A percentile compares a stretch with the other conserved stretches of the same genome.
Evolutionary conservation across 2,113 vertebrate species (phyloP).

Genomic region (Clarias batrachus): DNA sequence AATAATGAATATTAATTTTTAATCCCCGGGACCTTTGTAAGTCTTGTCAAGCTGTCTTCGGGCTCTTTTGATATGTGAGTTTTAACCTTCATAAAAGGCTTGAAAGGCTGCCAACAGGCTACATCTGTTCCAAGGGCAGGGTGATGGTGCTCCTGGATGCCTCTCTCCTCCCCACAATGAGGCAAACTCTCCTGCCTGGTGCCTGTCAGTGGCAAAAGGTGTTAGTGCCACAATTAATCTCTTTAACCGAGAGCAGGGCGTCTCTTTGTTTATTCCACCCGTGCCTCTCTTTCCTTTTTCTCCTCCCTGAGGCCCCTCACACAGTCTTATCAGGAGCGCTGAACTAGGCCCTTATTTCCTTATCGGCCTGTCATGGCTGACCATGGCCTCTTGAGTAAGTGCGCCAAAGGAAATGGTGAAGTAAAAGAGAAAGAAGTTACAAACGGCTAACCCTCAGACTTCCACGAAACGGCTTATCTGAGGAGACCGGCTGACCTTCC

Average conservation of each 20-base stretch:
- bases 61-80: constrained; percentile 53
- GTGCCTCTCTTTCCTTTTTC: constrained; percentile 40
- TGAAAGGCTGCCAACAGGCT: constrained; percentile 51
- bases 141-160: constrained; percentile 36
- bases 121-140: constrained; percentile 52
- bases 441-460: constrained; percentile 53
- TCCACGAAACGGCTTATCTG: constrained; percentile 59
- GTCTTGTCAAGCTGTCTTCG: constrained; percentile 49
- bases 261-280: constrained; percentile 53
- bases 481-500: constrained; percentile 49
- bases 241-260: constrained; percentile 50
- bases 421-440: constrained; percentile 37
- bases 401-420: constrained; percentile 52
- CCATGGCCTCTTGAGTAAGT: constrained; percentile 59
- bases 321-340: constrained; percentile 47
- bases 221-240: constrained; percentile 58
- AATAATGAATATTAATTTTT: constrained; percentile 56
- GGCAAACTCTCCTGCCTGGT: constrained; percentile 48
- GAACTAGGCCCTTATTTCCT: constrained; percentile 55
- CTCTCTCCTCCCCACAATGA: constrained; percentile 48
- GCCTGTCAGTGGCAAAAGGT: constrained; percentile 56
- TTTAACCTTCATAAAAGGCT: constrained; percentile 54
- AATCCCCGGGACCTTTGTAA: constrained; percentile 52
- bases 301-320: constrained; percentile 28
- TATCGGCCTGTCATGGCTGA: constrained; percentile 55